Percentiles rank a stretch among this genome's conserved stretches.
Conservation (phyloP, 2,113 vertebrate genomes). For the Protomyctophum bolini region DNA sequence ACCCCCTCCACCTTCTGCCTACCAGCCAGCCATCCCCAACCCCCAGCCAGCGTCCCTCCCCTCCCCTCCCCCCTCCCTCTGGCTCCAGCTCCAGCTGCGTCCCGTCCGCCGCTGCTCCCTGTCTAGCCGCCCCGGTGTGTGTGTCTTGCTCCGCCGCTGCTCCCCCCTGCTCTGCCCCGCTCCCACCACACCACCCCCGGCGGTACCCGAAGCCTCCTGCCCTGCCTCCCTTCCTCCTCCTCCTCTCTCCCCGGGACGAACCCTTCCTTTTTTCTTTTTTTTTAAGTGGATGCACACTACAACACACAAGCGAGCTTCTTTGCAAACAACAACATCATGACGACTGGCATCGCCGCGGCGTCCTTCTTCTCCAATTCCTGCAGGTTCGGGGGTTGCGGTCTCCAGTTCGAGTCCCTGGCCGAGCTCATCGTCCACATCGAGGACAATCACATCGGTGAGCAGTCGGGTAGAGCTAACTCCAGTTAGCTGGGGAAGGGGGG, state of each 20-base stretch:
- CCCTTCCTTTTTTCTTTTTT: background rate
- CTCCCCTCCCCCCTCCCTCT: background rate
- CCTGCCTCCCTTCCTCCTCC: background rate
- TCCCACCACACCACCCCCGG: no score
- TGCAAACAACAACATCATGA: background rate
- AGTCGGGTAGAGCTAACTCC: slow-evolving; percentile 27
- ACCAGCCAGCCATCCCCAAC: background rate
- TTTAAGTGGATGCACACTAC: background rate
- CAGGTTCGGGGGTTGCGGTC: slow-evolving; percentile 95
- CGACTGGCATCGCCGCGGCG: slow-evolving; percentile 97
- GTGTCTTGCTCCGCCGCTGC: no score
- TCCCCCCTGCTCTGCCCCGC: no score
- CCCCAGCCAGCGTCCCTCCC: background rate
- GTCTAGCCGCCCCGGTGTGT: no score
- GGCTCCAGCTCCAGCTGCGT: no score
- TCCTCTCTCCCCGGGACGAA: background rate
- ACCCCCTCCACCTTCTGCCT: background rate
- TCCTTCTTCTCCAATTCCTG: slow-evolving; percentile 98
- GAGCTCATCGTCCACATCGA: slow-evolving; percentile 98
- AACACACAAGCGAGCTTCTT: background rate
- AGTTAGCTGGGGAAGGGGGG: background rate
- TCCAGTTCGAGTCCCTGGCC: slow-evolving; percentile 90
- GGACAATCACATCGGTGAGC: slow-evolving; percentile 90
- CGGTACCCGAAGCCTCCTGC: background rate
- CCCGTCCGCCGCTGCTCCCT: no score